Evolutionary conservation across 2,888 invertebrate species (phyloP).

Genomic region (Ashinkailepas kermadecensis): DNA sequence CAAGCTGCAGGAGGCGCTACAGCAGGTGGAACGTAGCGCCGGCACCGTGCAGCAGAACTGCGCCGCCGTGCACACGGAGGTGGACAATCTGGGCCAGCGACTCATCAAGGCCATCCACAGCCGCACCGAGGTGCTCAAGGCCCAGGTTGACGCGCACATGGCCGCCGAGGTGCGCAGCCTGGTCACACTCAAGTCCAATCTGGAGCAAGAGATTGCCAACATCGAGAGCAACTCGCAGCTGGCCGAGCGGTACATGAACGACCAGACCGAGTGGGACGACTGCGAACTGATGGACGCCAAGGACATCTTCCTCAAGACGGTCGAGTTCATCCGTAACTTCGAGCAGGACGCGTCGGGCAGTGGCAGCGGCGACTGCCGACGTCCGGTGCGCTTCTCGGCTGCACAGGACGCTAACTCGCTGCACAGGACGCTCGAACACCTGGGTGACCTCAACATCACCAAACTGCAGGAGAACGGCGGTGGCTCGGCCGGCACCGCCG

Average conservation of each 20-base stretch:
- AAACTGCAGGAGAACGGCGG: slow-evolving; percentile 37
- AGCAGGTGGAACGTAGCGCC: slow-evolving; percentile 79
- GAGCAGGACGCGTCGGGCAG: slow-evolving; percentile 69
- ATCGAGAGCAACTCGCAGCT: slow-evolving; percentile 94
- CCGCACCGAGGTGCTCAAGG: slow-evolving; percentile 71
- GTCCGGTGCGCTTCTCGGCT: slow-evolving; percentile 76
- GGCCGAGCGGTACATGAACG: slow-evolving; percentile 62
- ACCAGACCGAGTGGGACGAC: slow-evolving; percentile 75
- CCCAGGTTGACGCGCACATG: slow-evolving; percentile 70
- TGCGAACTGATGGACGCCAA: slow-evolving; percentile 89
- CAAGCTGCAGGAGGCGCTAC: slow-evolving; percentile 75
- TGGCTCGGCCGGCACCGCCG: slow-evolving; percentile 28
- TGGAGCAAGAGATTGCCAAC: slow-evolving; percentile 90
- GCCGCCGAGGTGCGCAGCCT: slow-evolving; percentile 78
- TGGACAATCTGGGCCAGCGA: slow-evolving; percentile 71
- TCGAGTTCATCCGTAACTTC: slow-evolving; percentile 86
- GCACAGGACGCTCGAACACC: slow-evolving; percentile 73
- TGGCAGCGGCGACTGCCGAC: slow-evolving; percentile 60
- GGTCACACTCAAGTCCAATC: slow-evolving; percentile 79
- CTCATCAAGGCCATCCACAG: slow-evolving; percentile 82
- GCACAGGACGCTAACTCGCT: slow-evolving; percentile 80
- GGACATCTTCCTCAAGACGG: slow-evolving; percentile 89
- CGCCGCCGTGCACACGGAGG: slow-evolving; percentile 81
- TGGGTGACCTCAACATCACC: slow-evolving; percentile 83
- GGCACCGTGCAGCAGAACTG: slow-evolving; percentile 81